Percentiles rank a stretch among this genome's conserved stretches.
Conservation (phyloP, 2,113 vertebrate species). For the Mesocricetus auratus region DNA sequence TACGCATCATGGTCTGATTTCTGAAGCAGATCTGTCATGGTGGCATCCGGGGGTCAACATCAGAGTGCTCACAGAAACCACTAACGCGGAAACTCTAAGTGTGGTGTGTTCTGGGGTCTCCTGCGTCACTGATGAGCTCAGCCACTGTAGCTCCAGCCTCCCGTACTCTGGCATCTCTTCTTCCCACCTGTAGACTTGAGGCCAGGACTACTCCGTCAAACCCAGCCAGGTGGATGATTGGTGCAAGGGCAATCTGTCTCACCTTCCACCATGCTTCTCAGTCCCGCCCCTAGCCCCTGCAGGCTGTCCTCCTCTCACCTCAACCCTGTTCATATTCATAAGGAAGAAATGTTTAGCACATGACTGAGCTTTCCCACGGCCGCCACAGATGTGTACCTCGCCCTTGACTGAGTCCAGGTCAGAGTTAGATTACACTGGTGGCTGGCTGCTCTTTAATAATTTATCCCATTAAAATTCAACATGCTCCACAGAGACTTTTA, state of each 20-base stretch:
- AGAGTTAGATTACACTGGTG: not conserved
- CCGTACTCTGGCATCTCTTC: too few species aligned
- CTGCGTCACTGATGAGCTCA: not conserved
- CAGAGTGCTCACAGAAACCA: not conserved
- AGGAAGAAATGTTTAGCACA: not conserved
- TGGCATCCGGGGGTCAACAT: not conserved
- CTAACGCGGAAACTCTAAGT: not conserved
- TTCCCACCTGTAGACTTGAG: accelerated
- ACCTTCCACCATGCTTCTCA: accelerated
- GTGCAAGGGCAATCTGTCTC: accelerated
- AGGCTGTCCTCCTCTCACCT: accelerated
- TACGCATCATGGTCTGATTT: not conserved
- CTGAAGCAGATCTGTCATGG: not conserved
- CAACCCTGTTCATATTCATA: not conserved
- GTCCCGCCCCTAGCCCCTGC: accelerated
- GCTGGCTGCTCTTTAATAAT: conserved; percentile 42
- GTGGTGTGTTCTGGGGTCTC: not conserved
- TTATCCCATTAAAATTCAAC: conserved; percentile 59
- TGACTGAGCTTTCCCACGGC: not conserved
- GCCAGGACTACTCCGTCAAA: accelerated
- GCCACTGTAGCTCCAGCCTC: too few species aligned
- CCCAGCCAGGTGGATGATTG: accelerated
- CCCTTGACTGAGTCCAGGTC: conserved; percentile 9
- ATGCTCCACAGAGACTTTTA: not conserved
- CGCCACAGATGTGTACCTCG: not conserved